Base-by-base conservation (phyloP, 2,797 vertebrate species). In the Gymnoscopelus microlampas region DNA sequence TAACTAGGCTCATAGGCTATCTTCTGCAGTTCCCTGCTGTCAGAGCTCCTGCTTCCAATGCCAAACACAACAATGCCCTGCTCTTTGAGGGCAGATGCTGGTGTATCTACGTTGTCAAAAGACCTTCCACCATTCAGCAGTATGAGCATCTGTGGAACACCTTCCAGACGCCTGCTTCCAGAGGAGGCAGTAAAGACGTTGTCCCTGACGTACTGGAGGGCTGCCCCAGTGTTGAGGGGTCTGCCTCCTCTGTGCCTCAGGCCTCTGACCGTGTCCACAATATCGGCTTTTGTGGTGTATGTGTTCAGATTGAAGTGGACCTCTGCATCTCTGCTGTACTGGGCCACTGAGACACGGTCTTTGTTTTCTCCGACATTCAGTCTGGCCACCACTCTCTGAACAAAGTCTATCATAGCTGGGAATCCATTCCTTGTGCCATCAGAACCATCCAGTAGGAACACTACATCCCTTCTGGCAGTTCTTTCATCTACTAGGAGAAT, bases 141-240 rank as follows among this genome's bases (percentile, higher is more conserved):
- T 35, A 95, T 58, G 53, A 72, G 51, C 13, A 77, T 51, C 64
- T 80, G 78, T 13, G 64, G 57, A 49, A 63, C 73, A 39, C 91
- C 92, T 59, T 95, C 93, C 15, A 93, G 93, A 1, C 93, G 91
- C 13, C 94, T 91, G 79, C 94, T 95, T n/a, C 94, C 94, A 0
- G 92, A 88, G 0, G 94, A 90, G 50, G 91, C 87, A 55, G 89
- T 91, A 81, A 95, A 94, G 81, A 76, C 59, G 95, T 93, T 15
- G 89, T 60, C 29, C 29, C 53, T 60, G 9, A 80, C 68, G 50
- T 55, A 76, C 24, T 71, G 61, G 51, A 78, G 63, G 11, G 76
- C 76, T 57, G 29, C 62, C 53, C 66, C 76, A 15, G 76, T 78
- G 51, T 74, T 74, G 53, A 70, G 70, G 53, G 61, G 55, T 58